Evolutionary conservation across 2,888 invertebrate species (phyloP).

Genomic region (Drosophila aldrichi): DNA sequence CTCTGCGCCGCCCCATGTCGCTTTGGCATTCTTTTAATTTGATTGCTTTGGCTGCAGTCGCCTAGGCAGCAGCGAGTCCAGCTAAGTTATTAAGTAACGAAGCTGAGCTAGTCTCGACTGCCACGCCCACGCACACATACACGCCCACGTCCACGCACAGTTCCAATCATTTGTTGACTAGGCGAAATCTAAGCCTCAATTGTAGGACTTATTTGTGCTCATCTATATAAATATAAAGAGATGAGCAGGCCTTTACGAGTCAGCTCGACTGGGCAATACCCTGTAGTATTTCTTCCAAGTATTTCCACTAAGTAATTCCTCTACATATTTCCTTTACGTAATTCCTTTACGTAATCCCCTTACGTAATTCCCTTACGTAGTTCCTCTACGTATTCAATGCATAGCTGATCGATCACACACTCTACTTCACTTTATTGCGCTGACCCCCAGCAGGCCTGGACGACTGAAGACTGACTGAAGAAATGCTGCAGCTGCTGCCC

Average conservation of each 20-base stretch:
- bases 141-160: not conserved
- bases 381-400: too few species aligned
- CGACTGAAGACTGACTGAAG: too few species aligned
- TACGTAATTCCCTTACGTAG: too few species aligned
- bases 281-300: too few species aligned
- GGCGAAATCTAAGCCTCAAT: conserved; percentile 19
- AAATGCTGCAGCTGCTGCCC: too few species aligned
- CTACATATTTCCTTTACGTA: too few species aligned
- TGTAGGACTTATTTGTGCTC: conserved; percentile 11
- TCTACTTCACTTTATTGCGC: too few species aligned
- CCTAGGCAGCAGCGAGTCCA: conserved; percentile 63
- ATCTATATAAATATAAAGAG: not conserved
- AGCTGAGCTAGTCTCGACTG: not conserved
- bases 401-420: too few species aligned
- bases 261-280: not conserved
- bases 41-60: conserved; percentile 70
- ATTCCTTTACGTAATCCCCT: too few species aligned
- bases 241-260: not conserved
- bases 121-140: not conserved
- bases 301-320: too few species aligned
- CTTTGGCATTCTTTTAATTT: conserved; percentile 67
- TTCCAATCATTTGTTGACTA: conserved; percentile 6
- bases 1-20: not conserved
- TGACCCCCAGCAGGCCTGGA: too few species aligned
- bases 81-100: conserved; percentile 55